Conservation (phyloP, 2,888 invertebrate genomes). For the Meta bourneti region DNA sequence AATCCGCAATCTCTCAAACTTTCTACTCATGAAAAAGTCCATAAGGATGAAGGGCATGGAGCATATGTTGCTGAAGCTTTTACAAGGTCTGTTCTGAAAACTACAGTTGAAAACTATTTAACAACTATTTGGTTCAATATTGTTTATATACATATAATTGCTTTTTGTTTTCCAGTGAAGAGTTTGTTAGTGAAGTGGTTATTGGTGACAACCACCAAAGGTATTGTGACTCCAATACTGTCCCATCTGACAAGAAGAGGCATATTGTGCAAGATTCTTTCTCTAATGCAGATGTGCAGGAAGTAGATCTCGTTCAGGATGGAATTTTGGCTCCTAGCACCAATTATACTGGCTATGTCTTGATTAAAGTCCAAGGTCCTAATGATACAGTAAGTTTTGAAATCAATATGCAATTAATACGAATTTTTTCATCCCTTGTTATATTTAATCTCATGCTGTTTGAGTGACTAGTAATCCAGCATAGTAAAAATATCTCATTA, state of each 20-base stretch:
- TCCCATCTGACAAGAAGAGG: constrained; percentile 50
- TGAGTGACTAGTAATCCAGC: no score
- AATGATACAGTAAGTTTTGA: constrained; percentile 76
- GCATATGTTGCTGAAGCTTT: constrained; percentile 93
- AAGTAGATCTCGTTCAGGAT: constrained; percentile 82
- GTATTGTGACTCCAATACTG: constrained; percentile 61
- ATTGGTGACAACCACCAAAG: constrained; percentile 74
- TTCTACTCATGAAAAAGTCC: constrained; percentile 88
- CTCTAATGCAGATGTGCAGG: constrained; percentile 35
- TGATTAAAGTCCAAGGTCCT: constrained; percentile 87
- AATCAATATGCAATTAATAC: constrained; percentile 37
- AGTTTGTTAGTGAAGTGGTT: constrained; percentile 76
- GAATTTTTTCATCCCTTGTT: background rate
- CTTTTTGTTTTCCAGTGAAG: constrained; percentile 65
- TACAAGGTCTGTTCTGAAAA: constrained; percentile 84
- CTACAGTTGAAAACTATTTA: background rate
- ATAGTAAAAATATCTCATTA: no score
- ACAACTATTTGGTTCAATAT: background rate
- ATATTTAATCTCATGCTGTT: no score
- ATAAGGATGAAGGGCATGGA: constrained; percentile 85
- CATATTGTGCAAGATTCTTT: constrained; percentile 37
- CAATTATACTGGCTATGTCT: constrained; percentile 92
- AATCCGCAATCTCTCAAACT: constrained; percentile 84
- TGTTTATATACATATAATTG: background rate
- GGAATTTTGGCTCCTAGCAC: constrained; percentile 88